phyloP scores from a whole-genome alignment of 2,797 vertebrate species.

The Siniperca obscura region DNA sequence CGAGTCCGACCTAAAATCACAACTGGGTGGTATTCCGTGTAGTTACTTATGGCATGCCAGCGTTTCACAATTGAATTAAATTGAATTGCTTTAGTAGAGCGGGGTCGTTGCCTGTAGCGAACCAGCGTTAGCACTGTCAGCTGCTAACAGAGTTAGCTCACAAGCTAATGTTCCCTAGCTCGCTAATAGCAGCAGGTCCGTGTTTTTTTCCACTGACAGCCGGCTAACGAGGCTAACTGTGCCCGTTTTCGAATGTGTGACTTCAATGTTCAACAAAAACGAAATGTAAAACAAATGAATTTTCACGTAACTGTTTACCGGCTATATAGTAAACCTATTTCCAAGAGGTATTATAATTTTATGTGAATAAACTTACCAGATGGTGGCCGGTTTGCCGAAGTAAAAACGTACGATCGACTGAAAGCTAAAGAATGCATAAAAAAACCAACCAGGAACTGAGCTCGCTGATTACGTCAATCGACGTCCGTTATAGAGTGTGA shows the following conservation, averaged over 20 bases:
- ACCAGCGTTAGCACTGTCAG: slow-evolving; percentile 1
- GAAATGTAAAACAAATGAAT: background rate
- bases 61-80: fast-evolving
- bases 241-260: slow-evolving; percentile 50
- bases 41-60: fast-evolving
- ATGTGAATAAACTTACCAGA: slow-evolving; percentile 65
- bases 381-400: slow-evolving; percentile 39
- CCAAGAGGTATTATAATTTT: fast-evolving
- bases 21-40: fast-evolving
- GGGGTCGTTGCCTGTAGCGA: slow-evolving; percentile 6
- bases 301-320: fast-evolving
- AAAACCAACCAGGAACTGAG: slow-evolving; percentile 70
- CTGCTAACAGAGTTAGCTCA: slow-evolving; percentile 48
- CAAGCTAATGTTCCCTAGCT: slow-evolving; percentile 43
- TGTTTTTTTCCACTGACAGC: slow-evolving; percentile 73
- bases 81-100: background rate
- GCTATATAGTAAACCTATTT: fast-evolving
- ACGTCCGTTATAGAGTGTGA: slow-evolving; percentile 57
- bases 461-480: slow-evolving; percentile 26
- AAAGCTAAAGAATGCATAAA: slow-evolving; percentile 56
- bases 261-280: slow-evolving; percentile 5
- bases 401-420: slow-evolving; percentile 54
- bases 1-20: background rate
- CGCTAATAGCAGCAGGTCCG: slow-evolving; percentile 32
- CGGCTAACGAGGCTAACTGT: slow-evolving; percentile 70